Conservation (phyloP, 2,797 vertebrate species). For the Anabas testudineus region DNA sequence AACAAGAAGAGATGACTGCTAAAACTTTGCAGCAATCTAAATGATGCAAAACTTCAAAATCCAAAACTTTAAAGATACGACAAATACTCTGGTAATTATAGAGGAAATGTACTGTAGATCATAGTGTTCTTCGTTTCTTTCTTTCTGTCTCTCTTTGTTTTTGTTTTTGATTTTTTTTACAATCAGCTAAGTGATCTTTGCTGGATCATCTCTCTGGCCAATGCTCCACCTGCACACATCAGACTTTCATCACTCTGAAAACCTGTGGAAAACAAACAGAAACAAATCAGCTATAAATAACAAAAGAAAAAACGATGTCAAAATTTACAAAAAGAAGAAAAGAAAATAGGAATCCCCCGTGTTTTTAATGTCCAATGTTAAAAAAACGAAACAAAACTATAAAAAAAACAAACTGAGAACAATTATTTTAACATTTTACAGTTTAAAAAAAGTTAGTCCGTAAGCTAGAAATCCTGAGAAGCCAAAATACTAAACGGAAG, state of each 20-base stretch:
- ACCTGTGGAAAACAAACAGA: constrained; percentile 88
- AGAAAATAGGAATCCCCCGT: constrained; percentile 82
- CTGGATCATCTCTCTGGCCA: constrained; percentile 82
- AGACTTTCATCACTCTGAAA: constrained; percentile 74
- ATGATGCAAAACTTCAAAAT: constrained; percentile 81
- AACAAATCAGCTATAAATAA: constrained; percentile 76
- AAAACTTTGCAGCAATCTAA: constrained; percentile 70
- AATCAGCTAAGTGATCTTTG: constrained; percentile 78
- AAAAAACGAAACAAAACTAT: constrained; percentile 62
- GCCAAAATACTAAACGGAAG: constrained; percentile 75
- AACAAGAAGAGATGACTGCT: constrained; percentile 21
- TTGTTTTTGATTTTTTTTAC: constrained; percentile 34
- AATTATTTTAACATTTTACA: constrained; percentile 88
- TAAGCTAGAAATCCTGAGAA: constrained; percentile 94
- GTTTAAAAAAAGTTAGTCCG: constrained; percentile 87
- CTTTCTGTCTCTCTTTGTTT: constrained; percentile 22
- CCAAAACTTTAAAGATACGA: constrained; percentile 83
- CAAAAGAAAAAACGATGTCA: constrained; percentile 34
- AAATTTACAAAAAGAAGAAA: constrained; percentile 37
- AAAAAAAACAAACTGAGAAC: constrained; percentile 80
- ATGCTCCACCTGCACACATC: constrained; percentile 52
- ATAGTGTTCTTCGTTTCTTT: constrained; percentile 69
- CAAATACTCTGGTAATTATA: constrained; percentile 86
- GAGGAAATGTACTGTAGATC: constrained; percentile 82
- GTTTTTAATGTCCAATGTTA: constrained; percentile 84